Conservation (phyloP, 2,797 vertebrate genomes). For the Trichosurus vulpecula region DNA sequence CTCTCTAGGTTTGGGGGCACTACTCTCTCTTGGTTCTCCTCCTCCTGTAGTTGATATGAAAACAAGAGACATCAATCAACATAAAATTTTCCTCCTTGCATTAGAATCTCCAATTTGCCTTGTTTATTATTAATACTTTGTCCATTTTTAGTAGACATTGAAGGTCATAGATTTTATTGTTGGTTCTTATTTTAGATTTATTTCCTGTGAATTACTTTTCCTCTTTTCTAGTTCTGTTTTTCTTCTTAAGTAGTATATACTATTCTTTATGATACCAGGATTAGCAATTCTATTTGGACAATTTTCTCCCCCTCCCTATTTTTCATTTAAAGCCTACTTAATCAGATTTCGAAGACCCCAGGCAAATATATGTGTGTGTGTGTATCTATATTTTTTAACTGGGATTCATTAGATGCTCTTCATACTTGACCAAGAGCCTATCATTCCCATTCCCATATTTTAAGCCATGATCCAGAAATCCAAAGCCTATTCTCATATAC, state of each 20-base stretch:
- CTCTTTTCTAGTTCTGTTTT: background rate
- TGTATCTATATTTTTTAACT: background rate
- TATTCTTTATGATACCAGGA: background rate
- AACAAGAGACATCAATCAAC: background rate
- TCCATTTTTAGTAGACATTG: background rate
- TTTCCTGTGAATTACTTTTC: background rate
- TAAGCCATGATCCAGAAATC: background rate
- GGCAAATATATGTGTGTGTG: background rate
- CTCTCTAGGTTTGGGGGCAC: background rate
- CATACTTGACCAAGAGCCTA: background rate
- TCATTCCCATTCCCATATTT: no score
- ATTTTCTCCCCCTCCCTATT: background rate
- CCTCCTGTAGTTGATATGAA: background rate
- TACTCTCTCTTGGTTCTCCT: background rate
- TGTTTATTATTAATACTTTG: background rate
- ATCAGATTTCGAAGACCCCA: background rate
- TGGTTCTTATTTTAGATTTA: background rate
- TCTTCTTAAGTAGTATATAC: background rate
- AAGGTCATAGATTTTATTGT: background rate
- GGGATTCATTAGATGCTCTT: background rate
- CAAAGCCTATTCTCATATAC: background rate
- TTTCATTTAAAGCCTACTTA: background rate
- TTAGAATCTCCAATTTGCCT: background rate
- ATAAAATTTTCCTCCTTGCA: background rate
- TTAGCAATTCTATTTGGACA: background rate